phyloP scores from a whole-genome alignment of 2,113 vertebrate species.

The Epinephelus lanceolatus region DNA sequence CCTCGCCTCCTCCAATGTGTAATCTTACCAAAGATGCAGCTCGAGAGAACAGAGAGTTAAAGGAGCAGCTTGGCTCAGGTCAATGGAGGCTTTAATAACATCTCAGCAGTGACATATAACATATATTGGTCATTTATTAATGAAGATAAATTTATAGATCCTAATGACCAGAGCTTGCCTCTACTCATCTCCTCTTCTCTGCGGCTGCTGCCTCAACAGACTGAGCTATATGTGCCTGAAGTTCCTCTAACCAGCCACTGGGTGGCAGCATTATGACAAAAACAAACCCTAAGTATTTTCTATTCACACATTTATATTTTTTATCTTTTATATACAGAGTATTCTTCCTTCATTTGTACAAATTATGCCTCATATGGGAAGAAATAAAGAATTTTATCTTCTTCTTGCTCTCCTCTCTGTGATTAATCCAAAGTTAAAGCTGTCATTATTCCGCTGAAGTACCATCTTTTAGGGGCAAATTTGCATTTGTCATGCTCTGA shows the following conservation, averaged over 20 bases:
- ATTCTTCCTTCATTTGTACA: constrained; percentile 82
- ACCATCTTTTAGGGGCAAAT: background rate
- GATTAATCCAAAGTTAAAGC: background rate
- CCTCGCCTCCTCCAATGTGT: constrained; percentile 81
- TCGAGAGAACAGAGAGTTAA: background rate
- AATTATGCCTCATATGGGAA: constrained; percentile 64
- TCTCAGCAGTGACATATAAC: constrained; percentile 24
- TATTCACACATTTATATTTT: constrained; percentile 70
- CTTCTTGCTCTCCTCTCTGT: constrained; percentile 4
- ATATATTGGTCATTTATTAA: constrained; percentile 11
- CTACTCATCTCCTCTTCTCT: constrained; percentile 42
- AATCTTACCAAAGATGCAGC: constrained; percentile 40
- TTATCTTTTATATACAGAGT: constrained; percentile 82
- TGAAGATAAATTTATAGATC: constrained; percentile 24
- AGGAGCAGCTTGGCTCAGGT: background rate
- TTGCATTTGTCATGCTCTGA: background rate
- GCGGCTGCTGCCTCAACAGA: constrained; percentile 61
- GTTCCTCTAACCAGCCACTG: constrained; percentile 81
- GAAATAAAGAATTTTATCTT: constrained; percentile 82
- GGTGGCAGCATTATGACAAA: constrained; percentile 82
- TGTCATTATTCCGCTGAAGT: background rate
- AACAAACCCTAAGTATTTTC: constrained; percentile 71
- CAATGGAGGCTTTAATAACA: constrained; percentile 23
- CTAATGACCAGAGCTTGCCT: constrained; percentile 21
- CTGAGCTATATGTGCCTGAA: constrained; percentile 61